Evolutionary conservation across 2,888 invertebrate species (phyloP), one percentile per base, ranked within the genome.

Genomic region (Ornithoptera priamus): DNA sequence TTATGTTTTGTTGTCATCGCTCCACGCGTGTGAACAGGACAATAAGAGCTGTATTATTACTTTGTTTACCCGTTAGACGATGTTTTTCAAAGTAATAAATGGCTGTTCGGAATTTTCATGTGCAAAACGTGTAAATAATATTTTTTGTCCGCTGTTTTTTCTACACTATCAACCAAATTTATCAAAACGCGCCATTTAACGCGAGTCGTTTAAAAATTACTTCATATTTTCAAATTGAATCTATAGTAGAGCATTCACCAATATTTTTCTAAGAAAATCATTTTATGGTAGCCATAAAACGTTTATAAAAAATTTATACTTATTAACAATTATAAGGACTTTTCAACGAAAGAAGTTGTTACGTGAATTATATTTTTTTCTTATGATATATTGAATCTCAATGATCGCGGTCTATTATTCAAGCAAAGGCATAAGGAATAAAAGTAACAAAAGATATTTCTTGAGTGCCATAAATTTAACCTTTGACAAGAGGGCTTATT

Each of bases 401-500:
- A 0, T 50, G 15, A 50, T 18, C 18, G 5, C 17, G 18, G 50
- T 50, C 4, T 18, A 68, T 67, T 69, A 67, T 67, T 62, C 50
- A 69, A 59, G 46, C 20, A 3, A 53, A 56, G 2, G 24, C 50
- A 39, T 10, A 65, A 67, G 60, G 59, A 62, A 46, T 30, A n/a
- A 67, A 68, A 60, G 59, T 30, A 10, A 67, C 57, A 70, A 70
- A 63, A 61, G 61, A 24, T 24, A 67, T 60, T 63, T 60, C 42
- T 53, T 60, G 56, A 56, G 30, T 60, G 20, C 57, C 67, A 70
- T 70, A 64, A 67, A 67, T 65, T 70, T 67, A 67, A 70, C 64
- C 67, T 67, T 70, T 67, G 67, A 70, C 64, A 70, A 70, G 67
- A 67, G 50, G 61, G 56, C 57, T 67, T 69, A 70, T 69, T 73